Evolutionary conservation across 2,797 vertebrate species (phyloP).

Genomic region (Premnoplex brunnescens): DNA sequence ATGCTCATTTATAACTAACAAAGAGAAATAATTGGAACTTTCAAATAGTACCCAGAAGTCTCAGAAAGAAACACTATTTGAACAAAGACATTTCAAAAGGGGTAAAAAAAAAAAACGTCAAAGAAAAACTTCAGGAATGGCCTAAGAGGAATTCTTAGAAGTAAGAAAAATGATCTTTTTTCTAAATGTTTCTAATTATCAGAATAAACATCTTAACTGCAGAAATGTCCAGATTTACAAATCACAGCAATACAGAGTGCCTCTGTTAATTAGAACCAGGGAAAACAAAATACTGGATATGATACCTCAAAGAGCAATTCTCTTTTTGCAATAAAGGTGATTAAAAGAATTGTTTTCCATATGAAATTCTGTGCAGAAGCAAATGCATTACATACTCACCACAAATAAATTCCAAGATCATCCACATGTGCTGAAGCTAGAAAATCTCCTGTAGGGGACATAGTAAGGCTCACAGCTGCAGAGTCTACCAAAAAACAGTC

Average conservation of each 20-base stretch:
- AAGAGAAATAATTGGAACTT: background rate
- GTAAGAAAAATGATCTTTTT: background rate
- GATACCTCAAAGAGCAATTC: background rate
- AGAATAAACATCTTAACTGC: background rate
- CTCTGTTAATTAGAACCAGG: background rate
- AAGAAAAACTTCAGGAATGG: background rate
- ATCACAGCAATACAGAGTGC: background rate
- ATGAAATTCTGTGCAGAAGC: background rate
- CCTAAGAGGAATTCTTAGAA: background rate
- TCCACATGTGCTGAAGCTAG: slow-evolving; percentile 92
- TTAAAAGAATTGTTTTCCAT: background rate
- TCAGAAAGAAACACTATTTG: background rate
- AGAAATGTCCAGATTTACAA: background rate
- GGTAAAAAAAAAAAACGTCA: background rate
- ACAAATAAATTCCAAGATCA: slow-evolving; percentile 91
- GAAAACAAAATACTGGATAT: background rate
- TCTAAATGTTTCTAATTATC: background rate
- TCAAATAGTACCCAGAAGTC: background rate
- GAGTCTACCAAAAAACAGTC: slow-evolving; percentile 91
- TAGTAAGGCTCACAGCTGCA: slow-evolving; percentile 85
- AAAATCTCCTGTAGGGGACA: slow-evolving; percentile 96
- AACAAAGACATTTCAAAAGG: background rate
- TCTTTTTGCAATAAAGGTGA: background rate
- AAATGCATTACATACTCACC: slow-evolving; percentile 77
- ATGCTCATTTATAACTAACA: background rate